Evolutionary conservation across 2,888 invertebrate genomes (phyloP).

Genomic region (Hirudinaria manillensis): DNA sequence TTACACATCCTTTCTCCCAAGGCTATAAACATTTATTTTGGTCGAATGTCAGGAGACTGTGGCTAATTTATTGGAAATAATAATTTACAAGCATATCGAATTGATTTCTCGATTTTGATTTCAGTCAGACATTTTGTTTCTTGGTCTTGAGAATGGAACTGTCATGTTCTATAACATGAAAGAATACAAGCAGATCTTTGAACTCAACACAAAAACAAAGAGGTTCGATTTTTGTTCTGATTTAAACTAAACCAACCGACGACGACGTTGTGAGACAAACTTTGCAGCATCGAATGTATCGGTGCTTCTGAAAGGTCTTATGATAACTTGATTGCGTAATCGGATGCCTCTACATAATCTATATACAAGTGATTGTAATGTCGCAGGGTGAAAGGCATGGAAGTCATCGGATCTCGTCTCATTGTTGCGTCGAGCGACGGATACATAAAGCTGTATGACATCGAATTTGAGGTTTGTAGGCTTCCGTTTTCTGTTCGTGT

Average conservation of each 20-base stretch:
- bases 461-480: constrained; percentile 41
- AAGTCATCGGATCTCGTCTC: constrained; percentile 38
- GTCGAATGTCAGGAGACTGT: too few species aligned
- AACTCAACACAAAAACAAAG: constrained; percentile 41
- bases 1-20: too few species aligned
- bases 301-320: too few species aligned
- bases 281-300: background rate
- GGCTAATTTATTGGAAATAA: too few species aligned
- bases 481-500: background rate
- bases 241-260: background rate
- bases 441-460: constrained; percentile 69
- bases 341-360: too few species aligned
- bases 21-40: too few species aligned
- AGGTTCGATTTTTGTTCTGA: constrained; percentile 37
- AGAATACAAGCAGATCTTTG: constrained; percentile 39
- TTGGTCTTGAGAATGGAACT: constrained; percentile 64
- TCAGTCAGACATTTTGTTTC: constrained; percentile 56
- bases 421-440: constrained; percentile 72
- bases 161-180: constrained; percentile 35
- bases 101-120: background rate
- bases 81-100: too few species aligned
- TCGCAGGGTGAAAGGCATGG: constrained; percentile 34
- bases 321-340: too few species aligned
- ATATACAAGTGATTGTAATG: background rate
- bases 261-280: background rate